Evolutionary conservation across 1,140 invertebrate species (phyloP).

Genomic region (Meloidogyne exigua): DNA sequence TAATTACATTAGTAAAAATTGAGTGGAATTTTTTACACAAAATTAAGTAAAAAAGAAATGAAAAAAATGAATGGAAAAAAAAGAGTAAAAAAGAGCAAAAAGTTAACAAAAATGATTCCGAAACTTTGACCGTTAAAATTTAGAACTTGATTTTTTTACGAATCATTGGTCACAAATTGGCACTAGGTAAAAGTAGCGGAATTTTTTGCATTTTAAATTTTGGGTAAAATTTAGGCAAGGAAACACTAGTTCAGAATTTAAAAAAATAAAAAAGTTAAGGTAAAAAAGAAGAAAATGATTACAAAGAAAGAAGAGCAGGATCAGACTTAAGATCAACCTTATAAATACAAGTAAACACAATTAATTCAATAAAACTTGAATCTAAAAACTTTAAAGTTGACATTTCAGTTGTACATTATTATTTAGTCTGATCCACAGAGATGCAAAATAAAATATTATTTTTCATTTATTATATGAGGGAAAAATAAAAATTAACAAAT

Average conservation of each 20-base stretch:
- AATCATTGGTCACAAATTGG: background rate
- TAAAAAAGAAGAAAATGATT: background rate
- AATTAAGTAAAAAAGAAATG: background rate
- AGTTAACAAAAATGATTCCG: background rate
- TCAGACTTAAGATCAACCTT: no score
- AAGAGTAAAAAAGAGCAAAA: background rate
- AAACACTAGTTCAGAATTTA: background rate
- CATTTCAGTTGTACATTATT: no score
- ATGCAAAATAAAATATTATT: background rate
- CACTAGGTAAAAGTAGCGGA: background rate
- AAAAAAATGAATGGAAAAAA: background rate
- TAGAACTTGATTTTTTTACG: background rate
- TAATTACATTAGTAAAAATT: background rate
- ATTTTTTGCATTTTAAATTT: constrained; percentile 10
- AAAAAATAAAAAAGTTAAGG: background rate
- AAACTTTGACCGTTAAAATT: background rate
- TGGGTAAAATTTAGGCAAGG: background rate
- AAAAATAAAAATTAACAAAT: background rate
- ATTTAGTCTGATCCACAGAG: no score
- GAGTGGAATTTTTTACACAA: background rate
- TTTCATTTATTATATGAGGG: background rate
- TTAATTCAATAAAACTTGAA: no score
- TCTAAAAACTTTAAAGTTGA: no score
- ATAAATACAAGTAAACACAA: no score
- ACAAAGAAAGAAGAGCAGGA: no score